Percentiles rank a stretch among this genome's conserved stretches.
Conservation (phyloP, 1,140 invertebrate genomes). For the Trichomalopsis sarcophagae region DNA sequence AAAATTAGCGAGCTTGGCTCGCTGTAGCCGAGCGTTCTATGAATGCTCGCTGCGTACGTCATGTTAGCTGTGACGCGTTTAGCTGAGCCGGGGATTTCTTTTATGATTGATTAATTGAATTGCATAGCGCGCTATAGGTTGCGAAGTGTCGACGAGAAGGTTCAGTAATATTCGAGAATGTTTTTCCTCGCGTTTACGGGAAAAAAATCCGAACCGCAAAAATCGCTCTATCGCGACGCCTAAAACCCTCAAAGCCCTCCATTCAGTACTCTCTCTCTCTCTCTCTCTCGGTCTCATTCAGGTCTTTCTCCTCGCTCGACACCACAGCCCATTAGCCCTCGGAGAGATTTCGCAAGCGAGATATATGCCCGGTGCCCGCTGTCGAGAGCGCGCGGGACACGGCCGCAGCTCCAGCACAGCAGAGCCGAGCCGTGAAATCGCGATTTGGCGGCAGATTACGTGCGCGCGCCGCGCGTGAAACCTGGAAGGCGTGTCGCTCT, state of each 20-base stretch:
- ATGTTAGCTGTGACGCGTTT: background rate
- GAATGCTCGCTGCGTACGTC: background rate
- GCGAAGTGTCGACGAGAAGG: background rate
- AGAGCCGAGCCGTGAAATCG: conserved; percentile 67
- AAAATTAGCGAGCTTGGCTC: conserved; percentile 20
- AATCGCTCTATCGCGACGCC: too few relatives aligned
- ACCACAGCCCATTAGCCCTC: conserved; percentile 19
- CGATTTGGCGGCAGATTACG: conserved; percentile 69
- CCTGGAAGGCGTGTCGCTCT: conserved; percentile 64
- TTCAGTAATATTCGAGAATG: background rate
- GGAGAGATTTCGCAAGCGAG: background rate
- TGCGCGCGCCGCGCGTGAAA: conserved; percentile 66
- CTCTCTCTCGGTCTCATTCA: too few relatives aligned
- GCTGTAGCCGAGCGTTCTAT: background rate
- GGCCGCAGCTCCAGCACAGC: too few relatives aligned
- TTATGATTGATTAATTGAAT: background rate
- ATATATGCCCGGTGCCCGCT: background rate
- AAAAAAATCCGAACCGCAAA: background rate
- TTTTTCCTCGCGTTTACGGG: too few relatives aligned
- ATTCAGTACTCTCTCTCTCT: background rate
- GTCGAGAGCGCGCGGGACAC: too few relatives aligned
- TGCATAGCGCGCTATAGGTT: too few relatives aligned
- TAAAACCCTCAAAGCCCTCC: too few relatives aligned
- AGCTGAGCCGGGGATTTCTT: background rate
- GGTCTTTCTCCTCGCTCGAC: background rate